A percentile compares a stretch with the other conserved stretches of the same genome.
Conservation (phyloP, 2,888 invertebrate species). For the Callimorpha dominula region DNA sequence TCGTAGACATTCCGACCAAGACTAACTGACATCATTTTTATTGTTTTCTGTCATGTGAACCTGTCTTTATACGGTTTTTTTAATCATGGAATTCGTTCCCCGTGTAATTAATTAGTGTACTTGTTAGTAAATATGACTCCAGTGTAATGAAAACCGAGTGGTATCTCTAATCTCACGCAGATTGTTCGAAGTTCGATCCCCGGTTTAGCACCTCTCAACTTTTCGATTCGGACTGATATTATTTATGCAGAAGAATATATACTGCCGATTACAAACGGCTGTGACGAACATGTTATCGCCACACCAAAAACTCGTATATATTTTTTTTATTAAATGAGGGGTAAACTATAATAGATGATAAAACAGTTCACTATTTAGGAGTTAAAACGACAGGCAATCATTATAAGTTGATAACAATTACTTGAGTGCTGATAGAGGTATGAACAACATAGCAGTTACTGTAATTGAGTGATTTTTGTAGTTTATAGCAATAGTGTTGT, state of each 20-base stretch:
- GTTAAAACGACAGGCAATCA: too few species aligned
- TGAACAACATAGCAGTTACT: too few species aligned
- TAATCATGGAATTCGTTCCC: neutral
- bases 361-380: too few species aligned
- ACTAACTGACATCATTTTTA: constrained; percentile 15
- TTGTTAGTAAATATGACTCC: neutral
- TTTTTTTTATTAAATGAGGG: too few species aligned
- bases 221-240: neutral
- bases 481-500: too few species aligned
- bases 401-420: too few species aligned
- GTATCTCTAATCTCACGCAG: neutral
- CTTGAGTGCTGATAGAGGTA: too few species aligned
- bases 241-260: neutral
- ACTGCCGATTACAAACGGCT: too few species aligned
- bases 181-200: neutral
- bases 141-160: neutral
- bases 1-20: constrained; percentile 29
- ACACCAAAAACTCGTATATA: too few species aligned
- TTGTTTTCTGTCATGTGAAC: constrained; percentile 12
- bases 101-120: neutral
- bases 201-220: neutral
- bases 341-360: too few species aligned
- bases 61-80: neutral
- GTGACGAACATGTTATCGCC: too few species aligned
- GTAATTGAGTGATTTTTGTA: too few species aligned